Base-by-base conservation (phyloP, 1,140 invertebrate genomes). In the Dendrolimus kikuchii region DNA sequence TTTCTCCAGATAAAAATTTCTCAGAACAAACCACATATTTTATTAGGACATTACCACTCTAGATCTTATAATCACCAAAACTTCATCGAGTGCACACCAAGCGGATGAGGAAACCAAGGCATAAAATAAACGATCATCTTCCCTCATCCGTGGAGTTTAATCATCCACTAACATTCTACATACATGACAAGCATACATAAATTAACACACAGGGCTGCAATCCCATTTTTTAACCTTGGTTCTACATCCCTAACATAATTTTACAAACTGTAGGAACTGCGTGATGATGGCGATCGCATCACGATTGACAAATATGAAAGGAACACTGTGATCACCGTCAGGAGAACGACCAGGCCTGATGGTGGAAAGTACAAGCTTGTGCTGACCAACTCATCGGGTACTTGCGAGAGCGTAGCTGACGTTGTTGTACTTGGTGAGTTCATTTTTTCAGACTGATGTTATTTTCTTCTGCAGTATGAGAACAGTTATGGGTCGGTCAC, bases 281-380 rank as follows among this genome's bases (percentile, higher is more conserved):
- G 58, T 5, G 85, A 88, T 40, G 86, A 86, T 62, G 88, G 86
- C 50, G 89, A 90, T 44, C 88, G 88, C 68, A 91, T 95, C 43
- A 96, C 94, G 38, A 93, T 98, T 59, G 96, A 98, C 60, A 94
- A 95, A 79, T 95, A 96, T 62, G 95, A 97, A 68, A 90, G 91
- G 47, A 98, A 98, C 72, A 97, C 96, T 0, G 94, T 98, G 4
- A 81, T 99, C 0, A 98, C 95, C 0, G 93, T 98, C 2, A 92
- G 95, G 49, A 94, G 95, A 76, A 92, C 95, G 42, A 92, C 94
- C 0, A 90, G 98, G 51, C 88, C 90, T 8, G 97, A 99, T 86
- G 96, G 95, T 70, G 97, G 96, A 55, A 95, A 94, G 85, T 98
- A 98, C 75, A 95, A 93, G 72, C 82, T 98, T 39, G 89, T 93